Conservation (phyloP, 2,888 invertebrate genomes). For the Cephus spinipes region DNA sequence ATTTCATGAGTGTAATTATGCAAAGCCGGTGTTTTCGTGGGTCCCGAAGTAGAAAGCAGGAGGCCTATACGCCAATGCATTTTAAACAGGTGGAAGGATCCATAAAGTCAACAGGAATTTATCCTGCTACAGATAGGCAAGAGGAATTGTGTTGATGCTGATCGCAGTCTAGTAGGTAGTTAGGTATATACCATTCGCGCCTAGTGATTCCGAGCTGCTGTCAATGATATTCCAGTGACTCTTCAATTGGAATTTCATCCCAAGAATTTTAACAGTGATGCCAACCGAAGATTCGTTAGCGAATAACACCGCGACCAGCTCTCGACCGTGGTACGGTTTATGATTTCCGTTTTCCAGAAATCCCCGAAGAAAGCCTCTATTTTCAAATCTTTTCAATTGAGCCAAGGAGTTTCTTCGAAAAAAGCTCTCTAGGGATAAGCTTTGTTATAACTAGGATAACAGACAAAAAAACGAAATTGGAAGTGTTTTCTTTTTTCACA, state of each 20-base stretch:
- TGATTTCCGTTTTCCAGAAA: neutral
- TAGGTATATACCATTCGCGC: neutral
- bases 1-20: constrained; percentile 35
- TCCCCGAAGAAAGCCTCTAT: neutral
- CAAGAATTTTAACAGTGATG: neutral
- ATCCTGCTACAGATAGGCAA: constrained; percentile 1
- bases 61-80: constrained; percentile 36
- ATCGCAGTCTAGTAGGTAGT: neutral
- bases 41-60: constrained; percentile 11
- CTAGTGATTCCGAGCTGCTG: neutral
- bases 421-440: neutral
- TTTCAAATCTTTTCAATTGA: neutral
- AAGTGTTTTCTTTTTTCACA: neutral
- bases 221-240: neutral
- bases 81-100: constrained; percentile 34
- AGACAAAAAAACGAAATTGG: neutral
- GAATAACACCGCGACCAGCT: neutral
- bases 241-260: neutral
- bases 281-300: neutral
- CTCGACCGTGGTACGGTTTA: neutral
- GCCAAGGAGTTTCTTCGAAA: neutral
- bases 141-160: neutral
- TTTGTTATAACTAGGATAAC: neutral
- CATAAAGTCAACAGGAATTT: constrained; percentile 7
- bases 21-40: constrained; percentile 43